Evolutionary conservation across 1,140 invertebrate genomes (phyloP).

Genomic region (Papilio machaon): DNA sequence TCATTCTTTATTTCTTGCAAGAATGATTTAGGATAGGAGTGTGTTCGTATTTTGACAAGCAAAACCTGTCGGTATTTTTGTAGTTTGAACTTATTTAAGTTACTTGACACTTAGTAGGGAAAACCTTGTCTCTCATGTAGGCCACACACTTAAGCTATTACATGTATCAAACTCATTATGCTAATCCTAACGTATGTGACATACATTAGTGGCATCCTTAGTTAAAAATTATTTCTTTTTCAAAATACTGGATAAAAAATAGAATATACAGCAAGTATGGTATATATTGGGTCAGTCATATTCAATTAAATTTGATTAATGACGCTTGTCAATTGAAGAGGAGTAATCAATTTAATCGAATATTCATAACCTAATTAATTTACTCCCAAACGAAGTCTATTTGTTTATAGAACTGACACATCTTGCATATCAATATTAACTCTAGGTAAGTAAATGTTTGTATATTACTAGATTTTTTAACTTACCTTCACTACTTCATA

Average conservation of each 20-base stretch:
- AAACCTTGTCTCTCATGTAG: background rate
- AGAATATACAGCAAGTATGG: no score
- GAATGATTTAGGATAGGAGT: background rate
- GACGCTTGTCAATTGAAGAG: background rate
- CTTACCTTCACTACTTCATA: no score
- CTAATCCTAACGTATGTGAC: no score
- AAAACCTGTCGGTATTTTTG: background rate
- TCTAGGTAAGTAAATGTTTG: no score
- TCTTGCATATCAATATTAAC: no score
- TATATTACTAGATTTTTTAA: no score
- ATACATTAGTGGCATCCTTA: no score
- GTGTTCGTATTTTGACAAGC: background rate
- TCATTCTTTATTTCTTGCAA: background rate
- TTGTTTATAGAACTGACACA: background rate
- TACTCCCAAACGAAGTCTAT: background rate
- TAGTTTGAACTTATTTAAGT: background rate
- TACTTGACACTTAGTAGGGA: background rate
- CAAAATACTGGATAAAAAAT: no score
- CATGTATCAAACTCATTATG: no score
- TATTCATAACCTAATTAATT: constrained; percentile 1
- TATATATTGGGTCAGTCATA: background rate
- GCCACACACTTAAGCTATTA: background rate
- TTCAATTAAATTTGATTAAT: constrained; percentile 1
- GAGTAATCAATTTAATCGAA: background rate
- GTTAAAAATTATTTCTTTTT: no score